phyloP scores from a whole-genome alignment of 2,797 vertebrate genomes.

The Morelia viridis region DNA sequence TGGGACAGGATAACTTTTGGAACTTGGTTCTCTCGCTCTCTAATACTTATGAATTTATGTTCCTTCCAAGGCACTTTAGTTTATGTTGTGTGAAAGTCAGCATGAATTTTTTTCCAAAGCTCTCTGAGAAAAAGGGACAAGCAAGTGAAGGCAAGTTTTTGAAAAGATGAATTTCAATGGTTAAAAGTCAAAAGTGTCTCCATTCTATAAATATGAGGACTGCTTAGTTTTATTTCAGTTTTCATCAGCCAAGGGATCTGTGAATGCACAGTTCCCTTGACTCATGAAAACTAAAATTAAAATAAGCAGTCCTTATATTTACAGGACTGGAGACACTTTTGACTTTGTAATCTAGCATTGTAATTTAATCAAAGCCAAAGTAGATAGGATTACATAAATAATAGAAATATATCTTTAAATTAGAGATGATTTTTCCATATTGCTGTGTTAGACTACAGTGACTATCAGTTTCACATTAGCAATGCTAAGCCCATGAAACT shows the following conservation, averaged over 20 bases:
- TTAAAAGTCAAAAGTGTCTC: neutral
- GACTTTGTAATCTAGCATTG: neutral
- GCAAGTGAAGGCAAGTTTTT: neutral
- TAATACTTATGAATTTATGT: neutral
- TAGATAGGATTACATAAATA: conserved; percentile 7
- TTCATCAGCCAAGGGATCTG: neutral
- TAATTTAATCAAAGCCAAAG: neutral
- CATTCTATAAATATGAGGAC: neutral
- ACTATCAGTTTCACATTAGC: too few relatives aligned
- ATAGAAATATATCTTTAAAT: neutral
- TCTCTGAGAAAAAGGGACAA: neutral
- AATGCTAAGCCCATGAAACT: neutral
- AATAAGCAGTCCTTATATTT: too few relatives aligned
- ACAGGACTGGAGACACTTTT: neutral
- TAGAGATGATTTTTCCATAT: too few relatives aligned
- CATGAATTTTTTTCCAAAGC: neutral
- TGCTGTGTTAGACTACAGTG: too few relatives aligned
- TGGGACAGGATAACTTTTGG: neutral
- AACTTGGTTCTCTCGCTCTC: neutral
- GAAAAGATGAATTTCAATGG: neutral
- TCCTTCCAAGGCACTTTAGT: neutral
- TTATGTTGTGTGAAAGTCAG: neutral
- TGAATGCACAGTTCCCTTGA: neutral
- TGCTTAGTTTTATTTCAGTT: neutral
- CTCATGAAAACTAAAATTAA: too few relatives aligned